Conservation (phyloP, 2,113 vertebrate species). For the Bettongia penicillata region DNA sequence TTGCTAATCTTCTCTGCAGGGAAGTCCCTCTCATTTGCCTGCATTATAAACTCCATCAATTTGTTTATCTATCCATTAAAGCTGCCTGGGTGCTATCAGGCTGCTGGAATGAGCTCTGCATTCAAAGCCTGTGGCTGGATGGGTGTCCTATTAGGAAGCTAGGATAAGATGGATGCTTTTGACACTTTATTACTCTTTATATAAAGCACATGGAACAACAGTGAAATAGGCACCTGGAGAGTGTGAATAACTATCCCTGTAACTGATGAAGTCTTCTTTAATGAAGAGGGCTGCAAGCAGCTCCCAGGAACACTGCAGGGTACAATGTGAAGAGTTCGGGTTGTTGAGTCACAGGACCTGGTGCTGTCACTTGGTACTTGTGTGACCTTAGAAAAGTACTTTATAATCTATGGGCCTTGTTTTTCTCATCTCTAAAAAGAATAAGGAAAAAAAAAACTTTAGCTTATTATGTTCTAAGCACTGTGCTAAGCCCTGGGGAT, state of each 20-base stretch:
- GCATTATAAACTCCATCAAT: constrained; percentile 70
- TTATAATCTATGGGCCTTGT: neutral
- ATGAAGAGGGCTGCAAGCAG: constrained; percentile 51
- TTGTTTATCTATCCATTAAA: constrained; percentile 74
- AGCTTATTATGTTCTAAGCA: neutral
- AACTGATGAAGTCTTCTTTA: constrained; percentile 72
- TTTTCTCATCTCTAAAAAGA: constrained; percentile 31
- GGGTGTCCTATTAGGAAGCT: constrained; percentile 51
- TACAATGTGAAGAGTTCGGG: neutral
- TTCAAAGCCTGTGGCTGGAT: constrained; percentile 45
- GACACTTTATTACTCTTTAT: constrained; percentile 71
- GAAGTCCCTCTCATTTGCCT: constrained; percentile 40
- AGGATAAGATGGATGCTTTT: constrained; percentile 63
- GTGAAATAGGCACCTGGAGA: constrained; percentile 62
- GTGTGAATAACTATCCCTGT: constrained; percentile 69
- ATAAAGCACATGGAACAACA: constrained; percentile 56
- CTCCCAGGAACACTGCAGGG: constrained; percentile 6
- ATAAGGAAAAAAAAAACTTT: neutral
- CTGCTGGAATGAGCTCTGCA: constrained; percentile 33
- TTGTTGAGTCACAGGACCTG: neutral
- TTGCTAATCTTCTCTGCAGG: constrained; percentile 64
- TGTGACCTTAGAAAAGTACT: neutral
- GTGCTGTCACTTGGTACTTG: too few species aligned
- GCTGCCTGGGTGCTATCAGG: constrained; percentile 36
- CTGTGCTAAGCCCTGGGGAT: neutral